phyloP scores from a whole-genome alignment of 2,888 invertebrate genomes.

The Electrophaes corylata region DNA sequence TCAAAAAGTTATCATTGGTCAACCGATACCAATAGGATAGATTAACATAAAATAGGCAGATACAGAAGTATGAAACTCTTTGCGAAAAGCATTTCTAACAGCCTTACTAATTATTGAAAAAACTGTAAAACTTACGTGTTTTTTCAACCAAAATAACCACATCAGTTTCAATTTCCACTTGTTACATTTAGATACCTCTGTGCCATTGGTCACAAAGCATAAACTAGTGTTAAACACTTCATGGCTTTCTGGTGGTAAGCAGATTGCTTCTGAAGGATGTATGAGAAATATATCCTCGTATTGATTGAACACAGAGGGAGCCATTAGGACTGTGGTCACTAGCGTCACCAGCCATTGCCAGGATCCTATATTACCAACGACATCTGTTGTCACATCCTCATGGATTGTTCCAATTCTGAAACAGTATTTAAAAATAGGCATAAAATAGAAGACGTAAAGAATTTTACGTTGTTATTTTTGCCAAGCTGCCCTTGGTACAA shows the following conservation, averaged over 20 bases:
- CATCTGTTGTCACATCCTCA: constrained; percentile 76
- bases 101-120: background rate
- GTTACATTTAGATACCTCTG: constrained; percentile 50
- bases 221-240: constrained; percentile 55
- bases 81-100: too few relatives aligned
- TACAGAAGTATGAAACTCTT: too few relatives aligned
- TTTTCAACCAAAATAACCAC: constrained; percentile 70
- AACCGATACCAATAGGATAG: too few relatives aligned
- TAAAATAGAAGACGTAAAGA: background rate
- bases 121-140: constrained; percentile 54
- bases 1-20: too few relatives aligned
- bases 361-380: constrained; percentile 67
- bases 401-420: constrained; percentile 72
- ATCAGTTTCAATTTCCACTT: constrained; percentile 66
- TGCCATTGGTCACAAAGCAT: constrained; percentile 58
- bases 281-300: constrained; percentile 69
- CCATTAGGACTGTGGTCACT: constrained; percentile 56
- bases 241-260: constrained; percentile 50
- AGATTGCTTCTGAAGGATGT: constrained; percentile 52
- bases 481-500: background rate
- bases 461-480: background rate
- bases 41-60: too few relatives aligned
- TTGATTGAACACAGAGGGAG: constrained; percentile 63
- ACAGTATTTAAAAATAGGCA: constrained; percentile 29
- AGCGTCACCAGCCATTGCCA: constrained; percentile 77